A percentile compares a stretch with the other conserved stretches of the same genome.
phyloP scores from a whole-genome alignment of 1,140 invertebrate species.

The Sminthurides bifidus region DNA sequence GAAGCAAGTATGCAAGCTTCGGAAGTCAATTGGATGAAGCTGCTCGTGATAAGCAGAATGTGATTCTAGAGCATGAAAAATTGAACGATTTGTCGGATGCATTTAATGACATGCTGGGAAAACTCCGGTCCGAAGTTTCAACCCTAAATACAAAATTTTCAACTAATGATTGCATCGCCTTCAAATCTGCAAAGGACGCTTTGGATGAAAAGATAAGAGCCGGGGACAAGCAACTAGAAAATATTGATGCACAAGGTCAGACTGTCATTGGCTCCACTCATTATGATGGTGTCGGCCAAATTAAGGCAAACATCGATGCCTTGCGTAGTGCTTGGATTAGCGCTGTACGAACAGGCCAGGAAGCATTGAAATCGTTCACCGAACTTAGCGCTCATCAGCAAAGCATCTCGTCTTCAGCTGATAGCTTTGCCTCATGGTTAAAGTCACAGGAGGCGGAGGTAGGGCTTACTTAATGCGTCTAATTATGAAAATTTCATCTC shows the following conservation, averaged over 20 bases:
- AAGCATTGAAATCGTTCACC: too few relatives aligned
- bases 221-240: conserved; percentile 41
- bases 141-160: too few relatives aligned
- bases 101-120: conserved; percentile 58
- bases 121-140: conserved; percentile 57
- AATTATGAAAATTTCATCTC: too few relatives aligned
- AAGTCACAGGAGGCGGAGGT: conserved; percentile 67
- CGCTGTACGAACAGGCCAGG: conserved; percentile 57
- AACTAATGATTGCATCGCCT: too few relatives aligned
- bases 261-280: conserved; percentile 61
- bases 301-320: conserved; percentile 62
- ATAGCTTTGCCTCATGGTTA: conserved; percentile 66
- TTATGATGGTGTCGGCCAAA: conserved; percentile 55
- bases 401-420: too few relatives aligned
- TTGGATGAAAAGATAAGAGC: neutral
- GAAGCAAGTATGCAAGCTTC: conserved; percentile 55
- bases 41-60: conserved; percentile 53
- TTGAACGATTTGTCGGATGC: conserved; percentile 64
- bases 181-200: neutral
- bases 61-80: conserved; percentile 67
- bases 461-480: too few relatives aligned
- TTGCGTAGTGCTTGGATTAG: conserved; percentile 58
- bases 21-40: conserved; percentile 53
- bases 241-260: conserved; percentile 57
- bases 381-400: too few relatives aligned